Conservation (phyloP, 1,140 invertebrate genomes). For the Bombus confusus region DNA sequence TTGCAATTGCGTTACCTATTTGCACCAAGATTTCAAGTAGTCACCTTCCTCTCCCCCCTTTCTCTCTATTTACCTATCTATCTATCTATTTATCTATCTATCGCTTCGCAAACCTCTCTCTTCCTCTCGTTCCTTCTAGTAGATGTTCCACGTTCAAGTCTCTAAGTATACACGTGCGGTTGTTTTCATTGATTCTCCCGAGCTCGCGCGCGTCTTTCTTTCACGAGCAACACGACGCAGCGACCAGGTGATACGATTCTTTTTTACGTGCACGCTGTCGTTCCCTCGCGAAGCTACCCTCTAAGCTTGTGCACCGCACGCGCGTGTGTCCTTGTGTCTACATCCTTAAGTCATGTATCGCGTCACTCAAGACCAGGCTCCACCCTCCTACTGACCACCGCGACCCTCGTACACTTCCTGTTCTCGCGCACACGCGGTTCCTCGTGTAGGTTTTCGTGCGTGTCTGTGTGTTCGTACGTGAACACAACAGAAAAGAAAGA, state of each 20-base stretch:
- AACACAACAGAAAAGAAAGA: not conserved
- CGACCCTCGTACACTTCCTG: constrained; percentile 38
- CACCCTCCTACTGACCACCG: constrained; percentile 46
- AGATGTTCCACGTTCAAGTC: not conserved
- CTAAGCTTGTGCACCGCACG: constrained; percentile 8
- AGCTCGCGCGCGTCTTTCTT: no score
- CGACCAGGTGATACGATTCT: constrained; percentile 5
- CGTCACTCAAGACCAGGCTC: constrained; percentile 51
- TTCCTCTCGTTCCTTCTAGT: not conserved
- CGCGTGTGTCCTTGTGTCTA: constrained; percentile 32
- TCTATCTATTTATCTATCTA: not conserved
- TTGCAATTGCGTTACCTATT: constrained; percentile 31
- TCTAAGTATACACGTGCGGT: not conserved
- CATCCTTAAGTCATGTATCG: constrained; percentile 52
- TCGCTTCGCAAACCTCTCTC: not conserved
- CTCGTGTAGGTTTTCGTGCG: not conserved
- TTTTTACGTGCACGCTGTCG: not conserved
- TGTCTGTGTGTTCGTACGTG: not conserved
- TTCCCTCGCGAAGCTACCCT: not conserved
- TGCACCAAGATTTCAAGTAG: not conserved
- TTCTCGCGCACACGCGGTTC: constrained; percentile 35
- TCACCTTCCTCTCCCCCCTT: not conserved
- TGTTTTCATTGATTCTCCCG: no score
- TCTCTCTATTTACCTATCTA: not conserved
- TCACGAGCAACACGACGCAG: no score